These are phyloP conservation scores for Leucophenga maculata DNA, from an alignment of 2,888 invertebrate species.

Conservation along the genomic window DNA sequence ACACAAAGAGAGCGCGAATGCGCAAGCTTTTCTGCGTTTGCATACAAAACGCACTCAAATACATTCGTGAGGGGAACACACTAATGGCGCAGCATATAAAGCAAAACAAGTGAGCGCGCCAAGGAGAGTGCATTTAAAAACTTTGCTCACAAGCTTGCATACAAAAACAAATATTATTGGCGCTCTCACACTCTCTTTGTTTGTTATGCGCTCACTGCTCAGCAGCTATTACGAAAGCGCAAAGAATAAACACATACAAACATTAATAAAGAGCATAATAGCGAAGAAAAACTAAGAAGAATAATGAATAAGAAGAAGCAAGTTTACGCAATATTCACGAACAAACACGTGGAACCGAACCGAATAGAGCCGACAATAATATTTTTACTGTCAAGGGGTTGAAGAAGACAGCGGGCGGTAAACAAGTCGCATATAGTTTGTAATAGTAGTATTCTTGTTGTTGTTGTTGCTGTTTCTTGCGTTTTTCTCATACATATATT, in stretches of 20 bases:
- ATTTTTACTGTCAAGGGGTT: slow-evolving; percentile 25
- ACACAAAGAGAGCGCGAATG: too few relatives aligned
- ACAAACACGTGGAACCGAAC: slow-evolving; percentile 61
- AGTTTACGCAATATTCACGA: slow-evolving; percentile 59
- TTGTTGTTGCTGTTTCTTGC: slow-evolving; percentile 9
- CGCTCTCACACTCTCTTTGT: slow-evolving; percentile 35
- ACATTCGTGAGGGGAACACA: too few relatives aligned
- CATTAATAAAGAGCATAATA: slow-evolving; percentile 1
- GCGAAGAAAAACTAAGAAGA: slow-evolving; percentile 15
- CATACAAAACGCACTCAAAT: too few relatives aligned
- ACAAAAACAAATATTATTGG: slow-evolving; percentile 5
- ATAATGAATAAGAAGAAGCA: slow-evolving; percentile 9
- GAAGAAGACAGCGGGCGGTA: neutral
- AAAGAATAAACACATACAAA: slow-evolving; percentile 24
- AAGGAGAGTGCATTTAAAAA: slow-evolving; percentile 1
- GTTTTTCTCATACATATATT: neutral
- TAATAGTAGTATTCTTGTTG: neutral
- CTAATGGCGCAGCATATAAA: neutral
- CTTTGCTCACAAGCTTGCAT: neutral
- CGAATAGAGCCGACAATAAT: slow-evolving; percentile 42
- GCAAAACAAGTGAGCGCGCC: neutral
- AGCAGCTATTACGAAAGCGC: slow-evolving; percentile 33
- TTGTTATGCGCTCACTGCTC: slow-evolving; percentile 22
- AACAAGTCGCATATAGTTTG: neutral
- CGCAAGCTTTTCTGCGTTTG: too few relatives aligned